Percentiles rank a stretch among this genome's conserved stretches.
Conservation (phyloP, 1,140 invertebrate genomes). For the Magallana angulata region DNA sequence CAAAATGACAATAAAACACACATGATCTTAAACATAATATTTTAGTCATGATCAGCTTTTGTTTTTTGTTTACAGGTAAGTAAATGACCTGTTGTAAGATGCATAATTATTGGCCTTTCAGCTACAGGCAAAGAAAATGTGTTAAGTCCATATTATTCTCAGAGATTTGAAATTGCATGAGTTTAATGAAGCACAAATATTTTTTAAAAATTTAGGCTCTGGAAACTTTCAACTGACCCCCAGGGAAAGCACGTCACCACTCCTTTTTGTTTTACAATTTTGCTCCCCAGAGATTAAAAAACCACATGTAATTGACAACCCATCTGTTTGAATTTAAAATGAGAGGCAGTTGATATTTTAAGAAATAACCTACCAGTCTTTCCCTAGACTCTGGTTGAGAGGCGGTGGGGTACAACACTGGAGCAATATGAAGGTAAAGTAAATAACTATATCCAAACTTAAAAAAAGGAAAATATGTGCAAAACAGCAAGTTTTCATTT, state of each 20-base stretch:
- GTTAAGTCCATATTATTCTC: too few species aligned
- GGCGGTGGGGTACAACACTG: neutral
- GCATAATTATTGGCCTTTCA: too few species aligned
- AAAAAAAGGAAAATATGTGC: too few species aligned
- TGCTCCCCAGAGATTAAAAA: neutral
- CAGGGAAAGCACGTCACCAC: neutral
- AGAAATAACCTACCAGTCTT: neutral
- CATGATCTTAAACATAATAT: too few species aligned
- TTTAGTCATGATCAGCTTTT: too few species aligned
- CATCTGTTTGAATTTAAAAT: constrained; percentile 19
- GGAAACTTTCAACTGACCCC: neutral
- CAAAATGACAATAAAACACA: too few species aligned
- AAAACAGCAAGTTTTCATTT: too few species aligned
- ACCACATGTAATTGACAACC: neutral
- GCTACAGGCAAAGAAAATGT: too few species aligned
- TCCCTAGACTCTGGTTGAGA: neutral
- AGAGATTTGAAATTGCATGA: neutral
- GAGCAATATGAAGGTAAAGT: neutral
- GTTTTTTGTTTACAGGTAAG: too few species aligned
- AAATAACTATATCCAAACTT: too few species aligned
- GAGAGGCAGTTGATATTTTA: neutral
- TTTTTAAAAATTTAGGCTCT: neutral
- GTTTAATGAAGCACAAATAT: neutral
- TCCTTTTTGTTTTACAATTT: neutral
- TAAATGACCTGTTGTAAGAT: too few species aligned